Percentiles rank a stretch among this genome's conserved stretches.
Evolutionary conservation across 2,888 invertebrate genomes (phyloP).

Genomic region (Galerucella pusilla): DNA sequence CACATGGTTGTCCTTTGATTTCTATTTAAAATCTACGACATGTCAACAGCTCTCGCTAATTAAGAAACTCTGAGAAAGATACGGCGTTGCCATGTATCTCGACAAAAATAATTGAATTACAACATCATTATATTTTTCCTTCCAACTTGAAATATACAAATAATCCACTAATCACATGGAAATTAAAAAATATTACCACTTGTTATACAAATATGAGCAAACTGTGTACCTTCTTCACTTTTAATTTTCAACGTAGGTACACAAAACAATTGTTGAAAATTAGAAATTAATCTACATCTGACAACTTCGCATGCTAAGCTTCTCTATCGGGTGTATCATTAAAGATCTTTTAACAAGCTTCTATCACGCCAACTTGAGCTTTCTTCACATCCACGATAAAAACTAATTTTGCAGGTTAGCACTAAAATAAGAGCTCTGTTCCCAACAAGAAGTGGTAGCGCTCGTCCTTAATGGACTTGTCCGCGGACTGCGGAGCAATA

Average conservation of each 20-base stretch:
- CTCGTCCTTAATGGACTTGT: constrained; percentile 34
- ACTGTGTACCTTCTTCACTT: too few species aligned
- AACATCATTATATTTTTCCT: neutral
- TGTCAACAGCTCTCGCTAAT: constrained; percentile 35
- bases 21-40: constrained; percentile 38
- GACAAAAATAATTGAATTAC: neutral
- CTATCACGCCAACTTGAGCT: constrained; percentile 22
- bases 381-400: constrained; percentile 15
- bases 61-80: constrained; percentile 19
- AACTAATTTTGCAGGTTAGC: constrained; percentile 19
- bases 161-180: too few species aligned
- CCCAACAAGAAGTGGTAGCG: constrained; percentile 17
- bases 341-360: constrained; percentile 21
- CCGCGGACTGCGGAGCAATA: constrained; percentile 35
- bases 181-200: too few species aligned
- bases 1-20: constrained; percentile 39
- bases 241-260: too few species aligned
- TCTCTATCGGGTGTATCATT: neutral
- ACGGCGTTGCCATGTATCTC: constrained; percentile 8
- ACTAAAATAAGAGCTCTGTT: constrained; percentile 22
- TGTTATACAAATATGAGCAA: too few species aligned
- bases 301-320: constrained; percentile 4
- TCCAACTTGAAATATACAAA: neutral
- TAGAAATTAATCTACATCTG: neutral
- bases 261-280: neutral